A percentile compares a stretch with the other conserved stretches of the same genome.
phyloP scores from a whole-genome alignment of 1,140 invertebrate genomes.

The Propsilocerus akamusi region DNA sequence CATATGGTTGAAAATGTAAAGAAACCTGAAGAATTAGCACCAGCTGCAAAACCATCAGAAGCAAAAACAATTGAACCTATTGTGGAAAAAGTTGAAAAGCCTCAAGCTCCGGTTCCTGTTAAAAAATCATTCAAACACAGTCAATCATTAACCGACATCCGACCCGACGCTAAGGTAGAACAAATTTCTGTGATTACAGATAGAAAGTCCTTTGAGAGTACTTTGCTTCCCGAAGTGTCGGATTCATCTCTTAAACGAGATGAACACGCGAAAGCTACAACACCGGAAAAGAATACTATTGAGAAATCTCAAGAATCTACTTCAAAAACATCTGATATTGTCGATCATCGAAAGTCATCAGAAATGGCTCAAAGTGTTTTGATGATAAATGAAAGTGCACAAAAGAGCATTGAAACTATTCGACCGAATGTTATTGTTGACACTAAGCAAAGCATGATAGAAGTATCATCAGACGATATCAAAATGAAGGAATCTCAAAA shows the following conservation, averaged over 20 bases:
- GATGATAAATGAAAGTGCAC: constrained; percentile 1
- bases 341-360: not conserved
- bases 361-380: not conserved
- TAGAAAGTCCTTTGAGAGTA: no score
- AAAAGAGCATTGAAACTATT: not conserved
- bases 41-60: not conserved
- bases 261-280: no score
- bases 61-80: not conserved
- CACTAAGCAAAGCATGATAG: not conserved
- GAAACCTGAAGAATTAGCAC: not conserved
- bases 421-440: constrained; percentile 6
- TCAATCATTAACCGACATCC: no score
- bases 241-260: no score
- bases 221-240: no score
- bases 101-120: not conserved
- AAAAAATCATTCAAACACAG: not conserved
- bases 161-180: no score
- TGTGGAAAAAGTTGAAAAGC: constrained; percentile 3
- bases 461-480: not conserved
- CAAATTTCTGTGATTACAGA: no score
- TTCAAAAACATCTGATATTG: no score
- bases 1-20: not conserved
- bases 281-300: no score
- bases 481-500: not conserved
- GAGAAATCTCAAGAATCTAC: no score